phyloP scores from a whole-genome alignment of 2,113 vertebrate species.

The Laticauda laticaudata region DNA sequence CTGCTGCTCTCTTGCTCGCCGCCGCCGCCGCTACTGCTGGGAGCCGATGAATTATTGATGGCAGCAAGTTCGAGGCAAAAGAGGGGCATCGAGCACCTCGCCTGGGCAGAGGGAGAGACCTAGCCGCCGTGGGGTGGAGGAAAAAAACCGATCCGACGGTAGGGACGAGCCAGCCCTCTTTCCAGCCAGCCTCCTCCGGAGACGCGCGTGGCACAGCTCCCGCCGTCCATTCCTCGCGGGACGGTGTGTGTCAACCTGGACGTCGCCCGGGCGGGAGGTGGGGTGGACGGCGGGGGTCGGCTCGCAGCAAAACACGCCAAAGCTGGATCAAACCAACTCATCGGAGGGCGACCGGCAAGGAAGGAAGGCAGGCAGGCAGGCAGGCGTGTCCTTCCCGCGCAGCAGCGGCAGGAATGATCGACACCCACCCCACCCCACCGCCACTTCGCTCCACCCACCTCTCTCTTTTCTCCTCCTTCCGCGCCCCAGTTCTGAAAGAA shows the following conservation, averaged over 20 bases:
- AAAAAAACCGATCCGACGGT: background rate
- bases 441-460: too few relatives aligned
- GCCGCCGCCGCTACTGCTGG: slow-evolving; percentile 43
- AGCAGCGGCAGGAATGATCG: too few relatives aligned
- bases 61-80: background rate
- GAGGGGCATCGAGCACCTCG: background rate
- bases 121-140: background rate
- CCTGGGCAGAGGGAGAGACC: background rate
- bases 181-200: background rate
- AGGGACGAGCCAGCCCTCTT: background rate
- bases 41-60: slow-evolving; percentile 68
- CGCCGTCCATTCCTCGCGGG: background rate
- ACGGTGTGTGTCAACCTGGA: background rate
- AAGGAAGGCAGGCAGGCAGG: too few relatives aligned
- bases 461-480: background rate
- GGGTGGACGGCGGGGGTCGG: too few relatives aligned
- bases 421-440: accelerated
- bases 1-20: slow-evolving; percentile 6
- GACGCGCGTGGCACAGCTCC: background rate
- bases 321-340: background rate
- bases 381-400: background rate
- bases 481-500: background rate
- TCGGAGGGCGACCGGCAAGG: background rate
- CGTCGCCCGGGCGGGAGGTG: background rate
- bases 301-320: background rate